Conservation (phyloP, 2,113 vertebrate genomes). For the Recurvirostra avosetta region DNA sequence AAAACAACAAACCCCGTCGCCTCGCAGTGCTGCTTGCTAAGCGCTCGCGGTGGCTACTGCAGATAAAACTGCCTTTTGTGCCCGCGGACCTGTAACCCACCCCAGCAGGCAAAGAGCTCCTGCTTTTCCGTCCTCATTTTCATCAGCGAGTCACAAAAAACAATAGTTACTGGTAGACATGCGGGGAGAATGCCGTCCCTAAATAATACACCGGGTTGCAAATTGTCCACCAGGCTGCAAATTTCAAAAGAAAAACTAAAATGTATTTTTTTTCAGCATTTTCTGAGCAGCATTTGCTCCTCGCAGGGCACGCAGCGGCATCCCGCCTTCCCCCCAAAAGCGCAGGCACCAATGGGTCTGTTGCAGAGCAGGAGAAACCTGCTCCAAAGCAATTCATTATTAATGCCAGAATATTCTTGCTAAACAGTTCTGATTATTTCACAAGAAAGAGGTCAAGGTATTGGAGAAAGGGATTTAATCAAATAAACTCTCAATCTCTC, state of each 20-base stretch:
- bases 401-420: conserved; percentile 93
- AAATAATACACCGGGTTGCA: background rate
- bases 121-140: background rate
- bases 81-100: background rate
- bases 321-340: background rate
- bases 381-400: conserved; percentile 89
- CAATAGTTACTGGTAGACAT: background rate
- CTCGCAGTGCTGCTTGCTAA: background rate
- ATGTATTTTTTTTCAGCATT: background rate
- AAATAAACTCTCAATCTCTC: conserved; percentile 89
- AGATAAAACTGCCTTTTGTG: background rate
- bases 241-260: conserved; percentile 21
- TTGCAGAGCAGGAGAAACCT: conserved; percentile 71
- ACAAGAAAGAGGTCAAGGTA: conserved; percentile 92
- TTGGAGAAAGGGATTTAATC: conserved; percentile 88
- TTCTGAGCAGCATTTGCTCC: background rate
- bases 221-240: background rate
- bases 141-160: background rate
- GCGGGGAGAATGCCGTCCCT: background rate
- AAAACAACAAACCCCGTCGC: background rate
- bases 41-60: fast-evolving
- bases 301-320: background rate
- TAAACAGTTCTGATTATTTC: conserved; percentile 95
- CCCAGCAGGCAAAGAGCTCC: background rate
- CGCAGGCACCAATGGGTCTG: conserved; percentile 59